Evolutionary conservation across 1,140 invertebrate genomes (phyloP).

Genomic region (Scaptomyza pallida): DNA sequence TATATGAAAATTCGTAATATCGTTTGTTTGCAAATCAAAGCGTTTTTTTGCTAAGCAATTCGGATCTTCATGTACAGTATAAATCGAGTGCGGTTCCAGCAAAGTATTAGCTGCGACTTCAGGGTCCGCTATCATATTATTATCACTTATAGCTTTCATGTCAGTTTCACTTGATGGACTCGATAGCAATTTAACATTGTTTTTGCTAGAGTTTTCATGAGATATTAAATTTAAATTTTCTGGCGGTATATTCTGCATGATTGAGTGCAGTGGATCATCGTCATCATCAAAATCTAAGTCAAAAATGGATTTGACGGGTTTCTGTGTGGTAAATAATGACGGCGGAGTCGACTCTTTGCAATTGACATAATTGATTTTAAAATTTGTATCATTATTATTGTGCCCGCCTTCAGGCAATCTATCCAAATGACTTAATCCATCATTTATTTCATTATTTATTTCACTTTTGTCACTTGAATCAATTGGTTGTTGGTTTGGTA

Average conservation of each 20-base stretch:
- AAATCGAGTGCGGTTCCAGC: constrained; percentile 16
- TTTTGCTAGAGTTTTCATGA: too few species aligned
- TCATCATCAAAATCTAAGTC: constrained; percentile 78
- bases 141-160: background rate
- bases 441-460: background rate
- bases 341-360: constrained; percentile 6
- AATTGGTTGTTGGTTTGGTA: background rate
- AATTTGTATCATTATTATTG: constrained; percentile 1
- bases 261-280: constrained; percentile 66
- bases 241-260: constrained; percentile 54
- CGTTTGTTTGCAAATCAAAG: constrained; percentile 68
- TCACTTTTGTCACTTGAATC: constrained; percentile 2
- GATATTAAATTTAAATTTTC: background rate
- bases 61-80: constrained; percentile 69
- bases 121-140: background rate
- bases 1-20: constrained; percentile 76
- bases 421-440: too few species aligned
- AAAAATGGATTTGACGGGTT: constrained; percentile 72
- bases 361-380: constrained; percentile 1
- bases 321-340: constrained; percentile 10
- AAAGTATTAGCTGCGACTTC: constrained; percentile 11
- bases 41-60: constrained; percentile 75
- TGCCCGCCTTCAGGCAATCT: background rate
- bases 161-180: background rate
- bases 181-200: too few species aligned